Evolutionary conservation across 2,888 invertebrate species (phyloP), one percentile per base, ranked within the genome.

Genomic region (Atrina japonica): DNA sequence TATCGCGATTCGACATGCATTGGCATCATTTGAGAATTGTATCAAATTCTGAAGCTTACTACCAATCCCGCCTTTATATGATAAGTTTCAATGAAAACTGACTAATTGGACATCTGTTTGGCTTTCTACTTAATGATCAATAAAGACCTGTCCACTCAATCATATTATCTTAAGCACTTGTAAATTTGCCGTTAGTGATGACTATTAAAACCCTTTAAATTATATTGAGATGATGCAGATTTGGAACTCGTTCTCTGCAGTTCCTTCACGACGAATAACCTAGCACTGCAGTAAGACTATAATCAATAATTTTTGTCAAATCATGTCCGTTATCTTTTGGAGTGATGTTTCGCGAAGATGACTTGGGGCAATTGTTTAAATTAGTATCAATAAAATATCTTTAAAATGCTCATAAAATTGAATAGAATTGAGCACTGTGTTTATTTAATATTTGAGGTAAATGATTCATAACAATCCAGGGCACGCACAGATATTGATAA

Each of bases 141-240:
- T 82, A 80, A 67, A 63, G 77, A 73, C 75, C 77, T 78, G 78
- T 73, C 75, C 66, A 80, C 75, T 80, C 82, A 77, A 82, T 82
- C 80, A 73, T 74, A 73, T 80, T 77, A 77, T 60, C 45, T 40
- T 61, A 64, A 71, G 72, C 77, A 77, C 73, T 76, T 80, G 82
- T 80, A 77, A 78, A 80, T 75, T 80, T 76, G 73, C 70, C 76
- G 59, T 73, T 66, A 76, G 74, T 76, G 66, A 73, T 65, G 73
- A 61, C 76, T 76, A 80, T 80, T 82, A 80, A 82, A 80, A 78
- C 78, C 78, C 80, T 82, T 78, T 78, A 78, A 82, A 82, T 80
- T 82, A 82, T 80, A 72, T 73, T 65, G 72, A 70, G 77, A 64
- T 58, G 58, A 52, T 59, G 63, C 71, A 72, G 71, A 72, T 47